Conservation (phyloP, 2,888 invertebrate genomes). For the Lithophane leautieri region DNA sequence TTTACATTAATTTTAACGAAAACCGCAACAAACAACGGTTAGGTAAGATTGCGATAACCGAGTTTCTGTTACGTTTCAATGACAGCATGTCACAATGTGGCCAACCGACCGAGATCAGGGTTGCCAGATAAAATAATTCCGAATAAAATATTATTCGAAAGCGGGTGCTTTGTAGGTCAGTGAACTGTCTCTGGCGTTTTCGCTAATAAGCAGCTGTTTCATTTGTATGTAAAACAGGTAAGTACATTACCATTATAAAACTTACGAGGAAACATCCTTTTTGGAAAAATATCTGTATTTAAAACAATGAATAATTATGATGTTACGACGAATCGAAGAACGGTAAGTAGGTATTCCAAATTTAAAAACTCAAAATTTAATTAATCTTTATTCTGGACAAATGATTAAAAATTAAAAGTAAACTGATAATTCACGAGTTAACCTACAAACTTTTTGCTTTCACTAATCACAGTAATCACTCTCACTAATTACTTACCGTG, state of each 20-base stretch:
- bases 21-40: constrained; percentile 43
- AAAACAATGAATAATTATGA: neutral
- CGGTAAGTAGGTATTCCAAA: constrained; percentile 1
- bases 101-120: constrained; percentile 56
- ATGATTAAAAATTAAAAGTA: constrained; percentile 15
- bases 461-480: too few relatives aligned
- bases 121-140: constrained; percentile 56
- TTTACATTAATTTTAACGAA: constrained; percentile 25
- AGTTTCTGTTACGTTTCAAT: constrained; percentile 65
- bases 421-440: constrained; percentile 9
- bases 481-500: constrained; percentile 9
- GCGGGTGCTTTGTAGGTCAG: constrained; percentile 51
- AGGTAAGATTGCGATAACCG: constrained; percentile 44
- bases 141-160: constrained; percentile 53
- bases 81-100: constrained; percentile 65
- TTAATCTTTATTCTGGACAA: neutral
- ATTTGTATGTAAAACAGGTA: constrained; percentile 37
- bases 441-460: constrained; percentile 11
- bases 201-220: constrained; percentile 19
- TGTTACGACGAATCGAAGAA: neutral
- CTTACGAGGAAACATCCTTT: constrained; percentile 12
- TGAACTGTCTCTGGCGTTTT: constrained; percentile 29
- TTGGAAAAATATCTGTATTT: neutral
- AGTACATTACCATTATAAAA: neutral
- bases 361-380: neutral